These are phyloP conservation scores for Echinarachnius parma DNA, from an alignment of 53 echinoderm and acorn worm species.

Conservation along the genomic window DNA sequence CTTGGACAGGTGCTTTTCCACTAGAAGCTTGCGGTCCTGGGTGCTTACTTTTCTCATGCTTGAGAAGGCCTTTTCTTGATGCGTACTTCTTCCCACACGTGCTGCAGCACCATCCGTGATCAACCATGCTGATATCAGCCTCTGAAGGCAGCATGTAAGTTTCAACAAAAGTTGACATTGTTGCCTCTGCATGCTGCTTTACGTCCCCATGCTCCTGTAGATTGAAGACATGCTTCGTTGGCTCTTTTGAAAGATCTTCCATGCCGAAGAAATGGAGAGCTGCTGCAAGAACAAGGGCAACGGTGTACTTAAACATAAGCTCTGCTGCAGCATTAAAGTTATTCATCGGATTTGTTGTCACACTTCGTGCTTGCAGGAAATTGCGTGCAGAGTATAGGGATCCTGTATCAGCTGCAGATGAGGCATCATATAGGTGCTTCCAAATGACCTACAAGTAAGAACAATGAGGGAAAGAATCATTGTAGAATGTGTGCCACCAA, in stretches of 20 bases:
- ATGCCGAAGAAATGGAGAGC: constrained; percentile 59
- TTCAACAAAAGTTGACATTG: constrained; percentile 40
- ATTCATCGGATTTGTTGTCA: constrained; percentile 55
- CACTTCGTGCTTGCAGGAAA: constrained; percentile 52
- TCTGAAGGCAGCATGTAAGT: constrained; percentile 51
- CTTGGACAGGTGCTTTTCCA: too few relatives aligned
- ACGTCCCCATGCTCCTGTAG: constrained; percentile 24
- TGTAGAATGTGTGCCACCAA: too few relatives aligned
- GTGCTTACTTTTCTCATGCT: constrained; percentile 52
- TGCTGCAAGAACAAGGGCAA: constrained; percentile 53
- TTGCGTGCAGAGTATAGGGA: constrained; percentile 47
- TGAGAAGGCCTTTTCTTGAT: constrained; percentile 44
- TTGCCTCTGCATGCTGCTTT: constrained; percentile 26
- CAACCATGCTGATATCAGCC: constrained; percentile 26
- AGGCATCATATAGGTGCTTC: constrained; percentile 43
- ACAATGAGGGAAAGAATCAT: not conserved
- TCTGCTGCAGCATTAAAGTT: constrained; percentile 64
- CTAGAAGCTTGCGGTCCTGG: constrained; percentile 8
- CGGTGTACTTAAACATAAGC: constrained; percentile 39
- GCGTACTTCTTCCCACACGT: constrained; percentile 29
- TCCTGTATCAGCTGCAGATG: constrained; percentile 53
- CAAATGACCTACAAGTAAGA: constrained; percentile 41
- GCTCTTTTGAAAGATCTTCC: constrained; percentile 20
- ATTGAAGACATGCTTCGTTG: constrained; percentile 38
- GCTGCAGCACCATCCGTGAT: constrained; percentile 32